Evolutionary conservation across 2,113 vertebrate species (phyloP).

Genomic region (Grallaria varia): DNA sequence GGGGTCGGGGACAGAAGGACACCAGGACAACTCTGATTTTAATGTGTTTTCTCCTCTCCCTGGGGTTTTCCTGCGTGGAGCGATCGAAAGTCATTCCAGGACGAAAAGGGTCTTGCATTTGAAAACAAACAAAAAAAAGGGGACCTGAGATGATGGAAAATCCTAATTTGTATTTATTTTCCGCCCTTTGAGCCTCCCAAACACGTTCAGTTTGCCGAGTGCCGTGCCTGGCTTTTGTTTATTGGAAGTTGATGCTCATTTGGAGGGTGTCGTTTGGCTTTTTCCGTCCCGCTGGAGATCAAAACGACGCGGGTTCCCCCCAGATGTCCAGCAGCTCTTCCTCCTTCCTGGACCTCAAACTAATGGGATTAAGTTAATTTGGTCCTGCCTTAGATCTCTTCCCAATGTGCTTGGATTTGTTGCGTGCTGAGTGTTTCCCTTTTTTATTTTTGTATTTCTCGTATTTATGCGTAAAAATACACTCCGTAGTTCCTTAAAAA

Average conservation of each 20-base stretch:
- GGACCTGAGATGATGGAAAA: background rate
- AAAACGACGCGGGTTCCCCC: constrained; percentile 61
- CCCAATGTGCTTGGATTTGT: background rate
- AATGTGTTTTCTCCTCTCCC: background rate
- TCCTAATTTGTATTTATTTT: constrained; percentile 32
- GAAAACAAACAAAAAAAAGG: background rate
- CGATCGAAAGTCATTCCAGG: background rate
- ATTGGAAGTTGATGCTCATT: constrained; percentile 66
- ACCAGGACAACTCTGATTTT: background rate
- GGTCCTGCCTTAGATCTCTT: constrained; percentile 66
- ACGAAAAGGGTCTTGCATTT: background rate
- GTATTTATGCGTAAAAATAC: background rate
- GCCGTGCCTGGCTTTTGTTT: constrained; percentile 52
- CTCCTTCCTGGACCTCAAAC: constrained; percentile 63
- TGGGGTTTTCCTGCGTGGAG: fast-evolving
- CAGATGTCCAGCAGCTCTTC: constrained; percentile 37
- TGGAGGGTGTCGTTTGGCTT: constrained; percentile 57
- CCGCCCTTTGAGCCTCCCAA: background rate
- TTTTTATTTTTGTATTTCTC: background rate
- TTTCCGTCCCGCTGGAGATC: constrained; percentile 67
- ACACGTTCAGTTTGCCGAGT: constrained; percentile 34
- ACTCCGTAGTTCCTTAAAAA: background rate
- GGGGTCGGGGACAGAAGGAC: background rate
- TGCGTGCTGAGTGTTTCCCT: background rate
- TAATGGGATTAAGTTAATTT: constrained; percentile 71